phyloP scores from a whole-genome alignment of 2,888 invertebrate genomes.

The Encarsia formosa region DNA sequence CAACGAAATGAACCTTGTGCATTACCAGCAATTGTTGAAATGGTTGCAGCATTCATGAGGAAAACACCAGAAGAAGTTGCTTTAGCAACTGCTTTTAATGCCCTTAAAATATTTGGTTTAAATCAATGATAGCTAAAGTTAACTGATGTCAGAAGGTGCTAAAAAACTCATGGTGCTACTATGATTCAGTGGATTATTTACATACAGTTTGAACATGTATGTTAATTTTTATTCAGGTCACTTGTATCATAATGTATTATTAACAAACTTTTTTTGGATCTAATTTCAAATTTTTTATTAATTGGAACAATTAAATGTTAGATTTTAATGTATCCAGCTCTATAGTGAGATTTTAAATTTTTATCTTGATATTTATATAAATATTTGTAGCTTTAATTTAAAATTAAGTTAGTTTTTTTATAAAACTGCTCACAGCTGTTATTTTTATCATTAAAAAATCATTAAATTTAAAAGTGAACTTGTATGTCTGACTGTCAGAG shows the following conservation, averaged over 20 bases:
- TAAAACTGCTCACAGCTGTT: constrained; percentile 7
- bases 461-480: constrained; percentile 13
- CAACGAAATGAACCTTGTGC: constrained; percentile 96
- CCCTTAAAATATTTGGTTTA: constrained; percentile 82
- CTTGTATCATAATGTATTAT: no score
- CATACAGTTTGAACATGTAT: constrained; percentile 12
- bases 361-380: constrained; percentile 5
- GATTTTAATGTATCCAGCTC: constrained; percentile 1
- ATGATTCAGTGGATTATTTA: constrained; percentile 2
- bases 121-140: constrained; percentile 66
- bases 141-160: constrained; percentile 15
- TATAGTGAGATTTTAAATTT: constrained; percentile 3
- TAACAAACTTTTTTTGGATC: constrained; percentile 19
- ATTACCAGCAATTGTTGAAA: constrained; percentile 85
- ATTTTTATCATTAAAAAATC: neutral
- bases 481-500: constrained; percentile 35
- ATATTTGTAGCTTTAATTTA: constrained; percentile 5
- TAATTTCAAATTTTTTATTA: constrained; percentile 3
- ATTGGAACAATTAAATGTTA: neutral
- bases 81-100: constrained; percentile 85
- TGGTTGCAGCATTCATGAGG: constrained; percentile 88
- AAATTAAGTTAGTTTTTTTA: constrained; percentile 9
- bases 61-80: constrained; percentile 86
- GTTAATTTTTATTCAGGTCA: constrained; percentile 13
- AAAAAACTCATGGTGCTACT: constrained; percentile 8